phyloP scores from a whole-genome alignment of 2,888 invertebrate species.

The Formica aserva region DNA sequence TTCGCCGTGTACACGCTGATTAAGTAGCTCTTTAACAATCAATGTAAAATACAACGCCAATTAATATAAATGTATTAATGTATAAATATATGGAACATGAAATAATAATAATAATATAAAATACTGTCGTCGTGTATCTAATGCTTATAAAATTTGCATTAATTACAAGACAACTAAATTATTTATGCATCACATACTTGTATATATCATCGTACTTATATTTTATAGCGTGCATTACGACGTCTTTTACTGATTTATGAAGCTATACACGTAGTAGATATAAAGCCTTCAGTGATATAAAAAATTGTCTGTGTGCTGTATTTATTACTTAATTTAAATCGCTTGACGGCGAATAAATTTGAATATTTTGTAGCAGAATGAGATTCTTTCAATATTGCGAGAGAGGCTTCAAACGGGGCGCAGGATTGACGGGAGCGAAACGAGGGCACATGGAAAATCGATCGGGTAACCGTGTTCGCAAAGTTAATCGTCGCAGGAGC shows the following conservation, averaged over 20 bases:
- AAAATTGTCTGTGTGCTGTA: neutral
- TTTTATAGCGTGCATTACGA: neutral
- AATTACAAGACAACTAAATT: neutral
- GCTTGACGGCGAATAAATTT: constrained; percentile 6
- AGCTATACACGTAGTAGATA: neutral
- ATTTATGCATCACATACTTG: neutral
- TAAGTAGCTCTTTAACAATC: neutral
- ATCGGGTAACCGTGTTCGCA: neutral
- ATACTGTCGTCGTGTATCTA: neutral
- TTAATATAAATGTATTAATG: constrained; percentile 11
- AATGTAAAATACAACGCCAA: neutral
- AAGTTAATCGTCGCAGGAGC: constrained; percentile 16
- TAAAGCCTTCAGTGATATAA: neutral
- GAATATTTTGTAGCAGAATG: neutral
- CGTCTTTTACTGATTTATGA: neutral
- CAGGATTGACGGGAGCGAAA: constrained; percentile 26
- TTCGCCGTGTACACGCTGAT: neutral
- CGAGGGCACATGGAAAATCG: constrained; percentile 37
- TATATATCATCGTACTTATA: neutral
- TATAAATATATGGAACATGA: neutral
- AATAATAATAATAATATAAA: neutral
- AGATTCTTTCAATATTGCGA: neutral
- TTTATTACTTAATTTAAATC: constrained; percentile 12
- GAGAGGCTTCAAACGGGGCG: neutral
- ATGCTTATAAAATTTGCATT: neutral